A percentile compares a stretch with the other conserved stretches of the same genome.
phyloP scores from a whole-genome alignment of 2,797 vertebrate species.

The Clarias fuscus region DNA sequence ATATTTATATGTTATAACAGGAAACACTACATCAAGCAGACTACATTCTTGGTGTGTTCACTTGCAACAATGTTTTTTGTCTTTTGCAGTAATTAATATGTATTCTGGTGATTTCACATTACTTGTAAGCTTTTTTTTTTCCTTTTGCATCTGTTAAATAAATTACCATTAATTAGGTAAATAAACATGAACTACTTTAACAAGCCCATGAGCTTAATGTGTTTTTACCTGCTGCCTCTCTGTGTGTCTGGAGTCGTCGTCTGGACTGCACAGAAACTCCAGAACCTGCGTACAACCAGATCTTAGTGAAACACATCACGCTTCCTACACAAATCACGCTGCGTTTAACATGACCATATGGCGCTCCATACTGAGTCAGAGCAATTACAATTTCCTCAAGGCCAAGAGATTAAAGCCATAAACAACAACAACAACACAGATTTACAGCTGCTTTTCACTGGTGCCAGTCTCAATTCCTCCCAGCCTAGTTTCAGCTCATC shows the following conservation, averaged over 20 bases:
- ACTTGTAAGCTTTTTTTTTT: background rate
- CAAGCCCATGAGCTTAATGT: background rate
- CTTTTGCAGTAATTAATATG: background rate
- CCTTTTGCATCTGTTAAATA: background rate
- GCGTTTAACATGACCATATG: background rate
- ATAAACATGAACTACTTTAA: background rate
- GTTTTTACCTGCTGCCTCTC: slow-evolving; percentile 91
- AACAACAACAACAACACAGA: background rate
- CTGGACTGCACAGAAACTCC: slow-evolving; percentile 94
- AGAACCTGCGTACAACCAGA: slow-evolving; percentile 79
- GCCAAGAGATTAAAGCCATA: slow-evolving; percentile 16
- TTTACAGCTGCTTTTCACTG: slow-evolving; percentile 11
- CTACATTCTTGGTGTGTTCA: background rate
- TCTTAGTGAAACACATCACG: background rate
- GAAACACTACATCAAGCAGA: background rate
- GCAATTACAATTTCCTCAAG: slow-evolving; percentile 12
- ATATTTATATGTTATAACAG: background rate
- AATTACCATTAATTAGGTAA: background rate
- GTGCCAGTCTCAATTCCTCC: background rate
- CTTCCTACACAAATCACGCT: background rate
- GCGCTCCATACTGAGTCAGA: background rate
- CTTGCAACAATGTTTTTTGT: background rate
- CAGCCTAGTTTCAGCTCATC: background rate
- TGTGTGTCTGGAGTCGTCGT: slow-evolving; percentile 92
- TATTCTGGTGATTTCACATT: background rate